These are phyloP conservation scores for Helogale parvula DNA, from an alignment of 2,113 vertebrate species.

Conservation along the genomic window DNA sequence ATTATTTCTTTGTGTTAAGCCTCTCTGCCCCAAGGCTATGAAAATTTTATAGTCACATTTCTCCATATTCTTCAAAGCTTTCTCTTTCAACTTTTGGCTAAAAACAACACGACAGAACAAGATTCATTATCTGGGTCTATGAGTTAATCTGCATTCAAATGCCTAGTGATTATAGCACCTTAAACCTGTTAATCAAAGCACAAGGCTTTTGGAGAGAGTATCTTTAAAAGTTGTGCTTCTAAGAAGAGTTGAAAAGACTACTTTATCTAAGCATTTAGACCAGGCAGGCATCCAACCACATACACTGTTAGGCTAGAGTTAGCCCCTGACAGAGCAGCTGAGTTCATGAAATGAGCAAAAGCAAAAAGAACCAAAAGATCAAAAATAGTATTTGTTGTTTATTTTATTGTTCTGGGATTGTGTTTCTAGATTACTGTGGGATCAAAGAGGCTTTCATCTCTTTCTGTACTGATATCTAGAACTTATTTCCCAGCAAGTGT, in stretches of 20 bases:
- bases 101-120: constrained; percentile 54
- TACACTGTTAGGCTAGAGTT: neutral
- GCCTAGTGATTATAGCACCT: neutral
- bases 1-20: constrained; percentile 68
- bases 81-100: constrained; percentile 67
- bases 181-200: constrained; percentile 36
- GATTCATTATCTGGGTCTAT: constrained; percentile 45
- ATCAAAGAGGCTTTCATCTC: neutral
- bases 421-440: constrained; percentile 7
- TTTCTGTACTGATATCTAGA: neutral
- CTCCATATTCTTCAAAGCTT: constrained; percentile 69
- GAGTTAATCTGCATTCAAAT: constrained; percentile 59
- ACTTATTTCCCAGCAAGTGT: neutral
- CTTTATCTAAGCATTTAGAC: neutral
- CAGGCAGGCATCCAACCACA: neutral
- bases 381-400: constrained; percentile 10
- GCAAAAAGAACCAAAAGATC: neutral
- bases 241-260: neutral
- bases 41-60: constrained; percentile 58
- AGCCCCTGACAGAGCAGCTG: neutral
- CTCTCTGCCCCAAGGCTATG: constrained; percentile 59
- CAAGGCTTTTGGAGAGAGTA: constrained; percentile 25
- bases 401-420: constrained; percentile 30
- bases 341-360: constrained; percentile 14
- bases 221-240: neutral